Percentiles rank a stretch among this genome's conserved stretches.
Conservation (phyloP, 2,888 invertebrate genomes). For the Drosophila niveifrons region DNA sequence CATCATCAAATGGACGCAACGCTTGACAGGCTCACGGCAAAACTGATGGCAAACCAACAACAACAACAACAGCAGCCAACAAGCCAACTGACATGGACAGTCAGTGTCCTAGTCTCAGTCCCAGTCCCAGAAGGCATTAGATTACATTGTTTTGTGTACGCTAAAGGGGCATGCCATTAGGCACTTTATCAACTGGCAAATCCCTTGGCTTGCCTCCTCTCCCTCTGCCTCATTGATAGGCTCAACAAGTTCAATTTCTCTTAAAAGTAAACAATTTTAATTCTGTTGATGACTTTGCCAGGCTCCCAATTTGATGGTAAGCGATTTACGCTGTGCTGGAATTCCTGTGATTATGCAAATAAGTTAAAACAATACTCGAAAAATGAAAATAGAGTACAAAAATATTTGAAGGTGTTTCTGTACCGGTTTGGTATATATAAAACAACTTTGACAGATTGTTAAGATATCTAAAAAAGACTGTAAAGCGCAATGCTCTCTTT, state of each 20-base stretch:
- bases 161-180: slow-evolving; percentile 37
- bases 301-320: background rate
- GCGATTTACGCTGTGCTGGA: no score
- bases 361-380: no score
- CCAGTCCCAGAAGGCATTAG: slow-evolving; percentile 33
- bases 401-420: no score
- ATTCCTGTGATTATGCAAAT: no score
- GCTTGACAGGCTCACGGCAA: slow-evolving; percentile 34
- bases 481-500: no score
- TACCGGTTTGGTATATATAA: no score
- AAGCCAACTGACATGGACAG: slow-evolving; percentile 28
- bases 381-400: no score
- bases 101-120: background rate
- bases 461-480: no score
- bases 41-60: background rate
- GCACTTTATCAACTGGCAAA: slow-evolving; percentile 29
- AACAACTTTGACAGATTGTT: no score
- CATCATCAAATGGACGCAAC: slow-evolving; percentile 50
- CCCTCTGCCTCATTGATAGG: background rate
- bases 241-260: slow-evolving; percentile 40
- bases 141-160: slow-evolving; percentile 45
- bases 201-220: background rate
- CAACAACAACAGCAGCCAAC: background rate
- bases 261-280: background rate
- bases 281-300: background rate